Evolutionary conservation across 2,797 vertebrate species (phyloP), one percentile per base, ranked within the genome.

Genomic region (Pantherophis alleghaniensis): DNA sequence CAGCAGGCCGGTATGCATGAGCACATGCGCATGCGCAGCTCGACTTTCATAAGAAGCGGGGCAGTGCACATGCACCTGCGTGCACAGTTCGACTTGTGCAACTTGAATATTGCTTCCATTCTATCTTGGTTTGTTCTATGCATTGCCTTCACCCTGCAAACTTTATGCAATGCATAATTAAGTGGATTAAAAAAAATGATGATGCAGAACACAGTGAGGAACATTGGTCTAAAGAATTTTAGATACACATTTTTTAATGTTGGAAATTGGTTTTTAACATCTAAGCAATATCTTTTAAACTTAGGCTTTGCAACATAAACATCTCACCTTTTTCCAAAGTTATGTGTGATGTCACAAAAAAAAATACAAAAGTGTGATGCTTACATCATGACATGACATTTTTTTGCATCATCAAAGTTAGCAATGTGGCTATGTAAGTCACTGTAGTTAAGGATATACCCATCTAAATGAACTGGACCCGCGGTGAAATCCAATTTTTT

Each of bases 1-100:
- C 57, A 59, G 4, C 2, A 59, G 2, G 18, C 20, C 7, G 1
- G 2, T 24, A 24, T 60, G 20, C 22, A 60, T 60, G 59, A 1
- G 2, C 22, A 2, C 22, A 60, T 60, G 1, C 24, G 2, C 59
- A 60, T 3, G 59, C 1, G 2, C 61, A 63, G 11, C 26, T 63
- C 1, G 0, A 28, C 26, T 63, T 63, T 28, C 61, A 63, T 0
- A 0, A 63, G 26, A 1, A 63, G 61, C 1, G 0, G 26, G 11
- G 61, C 3, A 1, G 11, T 63, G 26, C 24, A 12, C 26, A 5
- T 1, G 2, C 60, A 10, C 24, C 60, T 61, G 26, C 11, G 0
- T 13, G 11, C 61, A 63, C 26, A 0, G 4, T 63, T 63, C 0
- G 0, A 63, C 61, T 28, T 28, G 61, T 63, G 26, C 26, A 63